Evolutionary conservation across 2,113 vertebrate genomes (phyloP).

Genomic region (Nerophis lumbriciformis): DNA sequence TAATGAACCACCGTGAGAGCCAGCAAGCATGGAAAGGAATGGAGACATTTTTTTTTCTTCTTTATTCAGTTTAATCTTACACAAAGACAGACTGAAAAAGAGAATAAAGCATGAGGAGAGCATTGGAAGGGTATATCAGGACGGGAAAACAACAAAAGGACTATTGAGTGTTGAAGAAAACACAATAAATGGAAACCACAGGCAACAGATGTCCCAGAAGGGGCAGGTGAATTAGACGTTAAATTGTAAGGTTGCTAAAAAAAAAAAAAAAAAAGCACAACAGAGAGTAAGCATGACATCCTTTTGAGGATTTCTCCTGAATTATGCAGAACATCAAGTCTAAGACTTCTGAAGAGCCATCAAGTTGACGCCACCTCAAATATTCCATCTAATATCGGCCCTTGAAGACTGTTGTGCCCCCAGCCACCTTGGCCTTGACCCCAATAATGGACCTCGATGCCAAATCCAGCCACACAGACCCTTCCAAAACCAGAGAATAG

Average conservation of each 20-base stretch:
- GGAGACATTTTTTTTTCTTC: background rate
- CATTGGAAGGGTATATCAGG: background rate
- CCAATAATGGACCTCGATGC: constrained; percentile 30
- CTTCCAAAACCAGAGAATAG: background rate
- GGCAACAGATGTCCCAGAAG: constrained; percentile 12
- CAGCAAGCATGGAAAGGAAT: background rate
- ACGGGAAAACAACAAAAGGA: constrained; percentile 9
- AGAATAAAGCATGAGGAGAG: constrained; percentile 6
- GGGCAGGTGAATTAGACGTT: background rate
- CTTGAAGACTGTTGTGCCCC: constrained; percentile 6
- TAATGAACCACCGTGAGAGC: background rate
- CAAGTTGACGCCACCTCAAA: background rate
- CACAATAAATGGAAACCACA: constrained; percentile 9
- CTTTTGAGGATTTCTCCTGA: background rate
- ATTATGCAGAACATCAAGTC: background rate
- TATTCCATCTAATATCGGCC: constrained; percentile 14
- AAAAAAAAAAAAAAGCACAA: background rate
- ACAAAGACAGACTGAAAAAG: background rate
- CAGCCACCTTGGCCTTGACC: constrained; percentile 18
- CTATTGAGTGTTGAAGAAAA: background rate
- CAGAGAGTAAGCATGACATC: background rate
- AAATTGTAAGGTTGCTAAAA: constrained; percentile 9
- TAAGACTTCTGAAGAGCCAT: background rate
- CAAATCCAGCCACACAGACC: background rate
- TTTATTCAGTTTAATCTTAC: constrained; percentile 2